phyloP scores from a whole-genome alignment of 2,113 vertebrate genomes.

The Thinocorus orbignyianus region DNA sequence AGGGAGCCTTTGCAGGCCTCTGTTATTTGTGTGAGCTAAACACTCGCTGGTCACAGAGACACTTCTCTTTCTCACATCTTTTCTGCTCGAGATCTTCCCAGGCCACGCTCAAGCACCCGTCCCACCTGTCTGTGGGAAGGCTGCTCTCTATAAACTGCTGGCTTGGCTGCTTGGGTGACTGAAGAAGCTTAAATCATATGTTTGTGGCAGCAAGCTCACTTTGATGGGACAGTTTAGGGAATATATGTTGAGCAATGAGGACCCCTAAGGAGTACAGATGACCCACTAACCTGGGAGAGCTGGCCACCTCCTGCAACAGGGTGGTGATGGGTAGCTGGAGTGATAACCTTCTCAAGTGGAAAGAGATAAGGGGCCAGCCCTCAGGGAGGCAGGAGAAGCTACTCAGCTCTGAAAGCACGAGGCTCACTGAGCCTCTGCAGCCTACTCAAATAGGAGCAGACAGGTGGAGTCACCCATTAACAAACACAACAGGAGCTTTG shows the following conservation, averaged over 20 bases:
- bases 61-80: not conserved
- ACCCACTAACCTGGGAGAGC: not conserved
- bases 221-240: not conserved
- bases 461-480: not conserved
- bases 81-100: not conserved
- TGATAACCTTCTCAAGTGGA: not conserved
- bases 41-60: not conserved
- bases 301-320: not conserved
- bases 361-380: not conserved
- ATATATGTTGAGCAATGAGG: not conserved
- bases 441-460: not conserved
- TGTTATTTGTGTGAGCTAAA: not conserved
- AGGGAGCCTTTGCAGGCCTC: not conserved
- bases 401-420: not conserved
- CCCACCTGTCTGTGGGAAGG: not conserved
- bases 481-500: not conserved
- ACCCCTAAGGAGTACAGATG: not conserved
- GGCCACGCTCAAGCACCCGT: not conserved
- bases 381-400: not conserved
- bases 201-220: not conserved
- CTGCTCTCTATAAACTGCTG: not conserved
- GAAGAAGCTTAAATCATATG: rapidly evolving
- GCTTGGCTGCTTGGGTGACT: rapidly evolving
- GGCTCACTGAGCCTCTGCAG: not conserved
- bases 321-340: not conserved